Evolutionary conservation across 2,888 invertebrate species (phyloP).

Genomic region (Microplitis manilae): DNA sequence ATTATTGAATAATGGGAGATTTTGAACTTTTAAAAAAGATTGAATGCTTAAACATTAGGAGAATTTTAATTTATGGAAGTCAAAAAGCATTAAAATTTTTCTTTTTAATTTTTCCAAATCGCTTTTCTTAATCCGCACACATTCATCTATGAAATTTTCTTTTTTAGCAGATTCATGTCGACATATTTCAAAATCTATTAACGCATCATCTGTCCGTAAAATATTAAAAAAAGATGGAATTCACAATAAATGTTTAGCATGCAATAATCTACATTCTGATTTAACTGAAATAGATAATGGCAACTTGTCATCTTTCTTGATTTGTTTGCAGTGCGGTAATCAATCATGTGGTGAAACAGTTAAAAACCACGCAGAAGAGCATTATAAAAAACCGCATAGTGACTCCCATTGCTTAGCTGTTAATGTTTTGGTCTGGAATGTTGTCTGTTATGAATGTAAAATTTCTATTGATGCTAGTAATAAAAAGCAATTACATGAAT

Average conservation of each 20-base stretch:
- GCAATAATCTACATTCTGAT: conserved; percentile 71
- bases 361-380: conserved; percentile 82
- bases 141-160: neutral
- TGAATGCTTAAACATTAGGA: no score
- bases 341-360: conserved; percentile 82
- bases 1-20: no score
- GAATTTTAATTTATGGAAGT: no score
- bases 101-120: no score
- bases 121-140: no score
- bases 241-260: conserved; percentile 75
- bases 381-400: conserved; percentile 83
- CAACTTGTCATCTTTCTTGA: conserved; percentile 74
- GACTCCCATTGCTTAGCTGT: conserved; percentile 83
- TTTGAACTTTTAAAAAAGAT: no score
- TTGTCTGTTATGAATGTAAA: conserved; percentile 88
- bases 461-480: conserved; percentile 77
- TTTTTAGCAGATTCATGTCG: conserved; percentile 72
- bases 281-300: conserved; percentile 61
- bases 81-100: no score
- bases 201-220: conserved; percentile 77
- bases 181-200: conserved; percentile 81
- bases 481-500: conserved; percentile 47
- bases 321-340: conserved; percentile 87
- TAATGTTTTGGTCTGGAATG: conserved; percentile 80
- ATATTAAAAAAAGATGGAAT: conserved; percentile 74